Evolutionary conservation across 1,140 invertebrate species (phyloP).

Genomic region (Augochlora pura): DNA sequence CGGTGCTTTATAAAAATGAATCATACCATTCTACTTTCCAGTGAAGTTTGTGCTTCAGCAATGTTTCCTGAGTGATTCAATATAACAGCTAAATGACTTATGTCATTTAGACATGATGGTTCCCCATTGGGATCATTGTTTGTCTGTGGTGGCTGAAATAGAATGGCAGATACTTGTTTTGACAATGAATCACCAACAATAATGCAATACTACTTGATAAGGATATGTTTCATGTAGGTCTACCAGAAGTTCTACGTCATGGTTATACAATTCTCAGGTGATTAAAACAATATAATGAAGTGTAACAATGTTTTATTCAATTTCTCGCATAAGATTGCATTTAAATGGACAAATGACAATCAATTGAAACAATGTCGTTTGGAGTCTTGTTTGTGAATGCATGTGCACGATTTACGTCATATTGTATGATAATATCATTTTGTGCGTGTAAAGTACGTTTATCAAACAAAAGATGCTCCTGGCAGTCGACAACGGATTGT

Average conservation of each 20-base stretch:
- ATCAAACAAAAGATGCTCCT: constrained; percentile 16
- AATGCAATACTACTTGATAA: neutral
- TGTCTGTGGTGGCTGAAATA: constrained; percentile 49
- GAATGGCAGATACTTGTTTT: neutral
- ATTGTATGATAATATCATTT: neutral
- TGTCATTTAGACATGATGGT: constrained; percentile 47
- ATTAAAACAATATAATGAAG: constrained; percentile 17
- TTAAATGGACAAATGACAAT: constrained; percentile 8
- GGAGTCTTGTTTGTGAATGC: neutral
- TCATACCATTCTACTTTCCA: constrained; percentile 49
- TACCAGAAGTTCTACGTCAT: neutral
- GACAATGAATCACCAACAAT: neutral
- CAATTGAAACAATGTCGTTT: constrained; percentile 18
- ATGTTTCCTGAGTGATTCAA: constrained; percentile 59
- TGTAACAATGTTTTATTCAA: neutral
- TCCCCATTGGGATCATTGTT: constrained; percentile 48
- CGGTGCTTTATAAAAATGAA: neutral
- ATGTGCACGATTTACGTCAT: neutral
- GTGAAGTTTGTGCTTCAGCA: constrained; percentile 48
- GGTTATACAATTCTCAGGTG: neutral
- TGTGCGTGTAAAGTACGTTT: neutral
- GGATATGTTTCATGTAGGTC: neutral
- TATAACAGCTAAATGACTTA: constrained; percentile 64
- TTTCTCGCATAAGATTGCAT: neutral
- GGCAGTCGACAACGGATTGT: constrained; percentile 3